These are phyloP conservation scores for Enteromius argenteus DNA, from an alignment of 2,797 vertebrate species.

Conservation along the genomic window DNA sequence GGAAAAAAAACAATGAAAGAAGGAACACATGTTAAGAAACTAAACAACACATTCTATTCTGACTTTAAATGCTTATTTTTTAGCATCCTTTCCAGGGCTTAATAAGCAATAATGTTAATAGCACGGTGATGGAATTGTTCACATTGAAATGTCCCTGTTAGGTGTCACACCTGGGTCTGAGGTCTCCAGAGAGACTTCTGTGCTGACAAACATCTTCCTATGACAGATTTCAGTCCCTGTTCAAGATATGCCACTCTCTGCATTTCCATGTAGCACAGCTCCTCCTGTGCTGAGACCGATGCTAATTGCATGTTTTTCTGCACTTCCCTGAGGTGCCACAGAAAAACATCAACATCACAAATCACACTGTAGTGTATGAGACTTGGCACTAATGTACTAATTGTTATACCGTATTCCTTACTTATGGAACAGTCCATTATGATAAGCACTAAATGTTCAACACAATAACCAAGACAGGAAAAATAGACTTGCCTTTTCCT, in stretches of 20 bases:
- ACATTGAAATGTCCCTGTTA: slow-evolving; percentile 48
- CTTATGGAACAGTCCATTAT: slow-evolving; percentile 64
- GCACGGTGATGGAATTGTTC: slow-evolving; percentile 41
- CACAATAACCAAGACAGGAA: background rate
- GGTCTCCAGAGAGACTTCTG: slow-evolving; percentile 20
- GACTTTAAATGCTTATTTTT: background rate
- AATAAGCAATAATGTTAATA: slow-evolving; percentile 5
- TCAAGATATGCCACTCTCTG: slow-evolving; percentile 63
- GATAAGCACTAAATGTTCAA: slow-evolving; percentile 59
- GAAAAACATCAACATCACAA: slow-evolving; percentile 79
- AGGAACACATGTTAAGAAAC: background rate
- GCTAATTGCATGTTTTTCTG: slow-evolving; percentile 80
- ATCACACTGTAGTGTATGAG: slow-evolving; percentile 67
- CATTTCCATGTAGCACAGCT: slow-evolving; percentile 67
- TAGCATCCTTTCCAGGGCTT: slow-evolving; percentile 57
- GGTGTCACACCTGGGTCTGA: slow-evolving; percentile 49
- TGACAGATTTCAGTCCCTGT: slow-evolving; percentile 57
- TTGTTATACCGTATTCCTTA: slow-evolving; percentile 73
- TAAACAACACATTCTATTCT: background rate
- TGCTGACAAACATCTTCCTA: slow-evolving; percentile 45
- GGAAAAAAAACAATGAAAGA: background rate
- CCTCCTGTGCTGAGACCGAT: slow-evolving; percentile 73
- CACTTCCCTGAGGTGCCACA: slow-evolving; percentile 70
- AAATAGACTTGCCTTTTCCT: slow-evolving; percentile 32
- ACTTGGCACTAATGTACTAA: slow-evolving; percentile 74